A percentile compares a stretch with the other conserved stretches of the same genome.
phyloP scores from a whole-genome alignment of 2,113 vertebrate genomes.

The Paraplagusia blochii region DNA sequence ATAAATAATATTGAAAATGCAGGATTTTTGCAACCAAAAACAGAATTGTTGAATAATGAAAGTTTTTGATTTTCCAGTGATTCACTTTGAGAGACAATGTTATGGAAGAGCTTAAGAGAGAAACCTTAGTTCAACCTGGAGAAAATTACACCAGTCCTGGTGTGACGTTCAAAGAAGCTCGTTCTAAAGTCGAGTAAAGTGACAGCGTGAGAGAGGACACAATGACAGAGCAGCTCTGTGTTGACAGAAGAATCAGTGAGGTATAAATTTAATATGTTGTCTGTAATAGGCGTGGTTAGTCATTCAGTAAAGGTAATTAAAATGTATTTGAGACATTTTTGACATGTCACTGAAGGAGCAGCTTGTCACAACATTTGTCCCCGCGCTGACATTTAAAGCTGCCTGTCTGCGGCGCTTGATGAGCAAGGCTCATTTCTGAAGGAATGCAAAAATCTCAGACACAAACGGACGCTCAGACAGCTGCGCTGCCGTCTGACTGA shows the following conservation, averaged over 20 bases:
- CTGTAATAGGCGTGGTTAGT: constrained; percentile 36
- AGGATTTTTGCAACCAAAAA: too few relatives aligned
- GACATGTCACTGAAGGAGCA: constrained; percentile 45
- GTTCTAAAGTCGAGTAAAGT: constrained; percentile 15
- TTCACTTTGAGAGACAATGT: too few relatives aligned
- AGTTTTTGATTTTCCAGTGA: too few relatives aligned
- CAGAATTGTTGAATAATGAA: too few relatives aligned
- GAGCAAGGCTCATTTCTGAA: constrained; percentile 60
- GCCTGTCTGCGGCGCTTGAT: constrained; percentile 54
- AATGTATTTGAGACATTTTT: constrained; percentile 48
- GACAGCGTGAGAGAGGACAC: constrained; percentile 9
- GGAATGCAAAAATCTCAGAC: constrained; percentile 65
- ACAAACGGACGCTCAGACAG: constrained; percentile 56
- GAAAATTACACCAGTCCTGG: too few relatives aligned
- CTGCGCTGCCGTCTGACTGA: constrained; percentile 64
- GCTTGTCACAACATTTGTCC: constrained; percentile 61
- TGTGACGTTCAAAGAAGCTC: too few relatives aligned
- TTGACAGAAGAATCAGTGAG: constrained; percentile 22
- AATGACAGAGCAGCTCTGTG: constrained; percentile 15
- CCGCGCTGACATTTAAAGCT: constrained; percentile 45
- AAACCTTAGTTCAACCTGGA: too few relatives aligned
- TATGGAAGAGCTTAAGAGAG: too few relatives aligned
- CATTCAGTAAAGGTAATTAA: constrained; percentile 53
- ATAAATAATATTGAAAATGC: too few relatives aligned
- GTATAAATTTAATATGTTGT: constrained; percentile 27